A percentile compares a stretch with the other conserved stretches of the same genome.
phyloP scores from a whole-genome alignment of 2,888 invertebrate genomes.

The Parnassius glacialis region DNA sequence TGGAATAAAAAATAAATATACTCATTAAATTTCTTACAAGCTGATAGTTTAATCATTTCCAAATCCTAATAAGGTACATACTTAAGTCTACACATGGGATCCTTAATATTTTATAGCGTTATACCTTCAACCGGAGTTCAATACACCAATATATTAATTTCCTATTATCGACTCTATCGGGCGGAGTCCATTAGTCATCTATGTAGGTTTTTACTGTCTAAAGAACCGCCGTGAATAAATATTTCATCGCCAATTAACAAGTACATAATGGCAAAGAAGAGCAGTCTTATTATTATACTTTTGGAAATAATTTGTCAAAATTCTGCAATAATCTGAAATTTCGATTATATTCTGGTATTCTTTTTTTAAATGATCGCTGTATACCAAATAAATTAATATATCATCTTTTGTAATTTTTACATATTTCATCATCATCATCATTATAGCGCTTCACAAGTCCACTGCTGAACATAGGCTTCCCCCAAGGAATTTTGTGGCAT shows the following conservation, averaged over 20 bases:
- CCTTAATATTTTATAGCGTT: slow-evolving; percentile 14
- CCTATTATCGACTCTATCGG: slow-evolving; percentile 42
- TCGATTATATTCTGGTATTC: too few relatives aligned
- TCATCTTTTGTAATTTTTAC: too few relatives aligned
- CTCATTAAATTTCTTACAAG: slow-evolving; percentile 13
- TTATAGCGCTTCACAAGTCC: too few relatives aligned
- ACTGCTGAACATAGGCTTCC: too few relatives aligned
- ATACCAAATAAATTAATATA: too few relatives aligned
- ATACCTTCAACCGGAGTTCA: slow-evolving; percentile 34
- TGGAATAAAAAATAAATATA: slow-evolving; percentile 15
- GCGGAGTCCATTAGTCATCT: slow-evolving; percentile 42
- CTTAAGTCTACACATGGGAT: slow-evolving; percentile 11
- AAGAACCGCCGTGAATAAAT: slow-evolving; percentile 29
- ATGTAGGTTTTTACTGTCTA: slow-evolving; percentile 38
- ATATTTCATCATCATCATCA: too few relatives aligned
- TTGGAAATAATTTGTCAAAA: neutral
- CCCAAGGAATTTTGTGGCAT: too few relatives aligned
- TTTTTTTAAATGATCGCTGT: too few relatives aligned
- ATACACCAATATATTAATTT: slow-evolving; percentile 45
- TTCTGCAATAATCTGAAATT: too few relatives aligned
- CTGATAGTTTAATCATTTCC: slow-evolving; percentile 21
- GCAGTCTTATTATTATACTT: neutral
- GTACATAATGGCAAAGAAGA: slow-evolving; percentile 16
- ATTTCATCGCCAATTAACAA: slow-evolving; percentile 32
- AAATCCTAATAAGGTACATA: slow-evolving; percentile 10